These are phyloP conservation scores for Gallinago jamesoni DNA, from an alignment of 2,113 vertebrate species.

Conservation along the genomic window DNA sequence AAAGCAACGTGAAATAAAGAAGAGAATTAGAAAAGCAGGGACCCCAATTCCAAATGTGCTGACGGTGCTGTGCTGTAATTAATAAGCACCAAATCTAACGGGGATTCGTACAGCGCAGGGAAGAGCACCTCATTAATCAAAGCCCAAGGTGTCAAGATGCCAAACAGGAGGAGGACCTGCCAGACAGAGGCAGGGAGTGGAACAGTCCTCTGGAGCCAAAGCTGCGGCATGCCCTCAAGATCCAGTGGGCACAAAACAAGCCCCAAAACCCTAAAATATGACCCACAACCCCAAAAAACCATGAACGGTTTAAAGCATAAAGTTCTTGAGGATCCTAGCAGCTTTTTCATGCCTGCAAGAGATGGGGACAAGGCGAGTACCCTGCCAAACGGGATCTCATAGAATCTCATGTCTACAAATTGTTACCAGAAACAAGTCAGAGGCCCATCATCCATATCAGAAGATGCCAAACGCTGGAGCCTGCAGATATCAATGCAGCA, in stretches of 20 bases:
- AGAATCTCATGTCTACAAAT: background rate
- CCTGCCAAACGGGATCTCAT: accelerated
- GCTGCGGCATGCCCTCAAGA: background rate
- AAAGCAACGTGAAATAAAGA: background rate
- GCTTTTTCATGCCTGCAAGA: background rate
- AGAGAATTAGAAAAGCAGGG: constrained; percentile 57
- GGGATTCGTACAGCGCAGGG: background rate
- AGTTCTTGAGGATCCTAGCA: background rate
- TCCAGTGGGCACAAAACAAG: background rate
- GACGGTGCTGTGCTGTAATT: constrained; percentile 63
- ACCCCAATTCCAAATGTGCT: constrained; percentile 52
- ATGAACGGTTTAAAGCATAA: accelerated
- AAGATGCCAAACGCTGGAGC: background rate
- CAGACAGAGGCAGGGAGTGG: background rate
- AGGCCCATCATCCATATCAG: background rate
- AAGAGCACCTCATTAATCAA: constrained; percentile 64
- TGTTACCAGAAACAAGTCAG: background rate
- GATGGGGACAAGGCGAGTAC: background rate
- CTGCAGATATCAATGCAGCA: background rate
- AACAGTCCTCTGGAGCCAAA: background rate
- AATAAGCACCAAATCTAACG: constrained; percentile 51
- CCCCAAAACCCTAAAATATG: background rate
- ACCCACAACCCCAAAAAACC: background rate
- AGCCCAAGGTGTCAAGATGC: constrained; percentile 39
- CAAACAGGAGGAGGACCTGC: constrained; percentile 27